Base-by-base conservation (phyloP, 2,888 invertebrate genomes). In the Panorpa germanica region DNA sequence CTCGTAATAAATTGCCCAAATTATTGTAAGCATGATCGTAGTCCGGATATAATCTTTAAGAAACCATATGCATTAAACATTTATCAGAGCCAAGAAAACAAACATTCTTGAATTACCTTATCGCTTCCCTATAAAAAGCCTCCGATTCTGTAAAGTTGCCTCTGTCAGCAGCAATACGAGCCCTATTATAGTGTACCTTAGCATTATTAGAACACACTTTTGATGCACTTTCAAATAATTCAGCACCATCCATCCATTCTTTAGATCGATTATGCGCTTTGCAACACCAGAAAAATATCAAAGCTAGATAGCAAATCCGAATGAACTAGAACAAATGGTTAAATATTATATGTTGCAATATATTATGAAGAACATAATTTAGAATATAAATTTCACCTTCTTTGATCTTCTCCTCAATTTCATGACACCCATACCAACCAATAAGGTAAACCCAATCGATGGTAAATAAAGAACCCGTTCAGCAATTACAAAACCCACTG, bases 21-120 rank as follows among this genome's bases (percentile, higher is more conserved):
- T 91, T 91, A 49, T 91, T 91, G 80, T 90, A 77, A 1, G 90
- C 86, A 55, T 86, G 85, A 49, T 85, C 83, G 51, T 88, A 88
- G 25, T 67, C 58, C 3, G 83, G 78, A 56, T 80, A 66, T 35
- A 88, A 55, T 38, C 71, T 71, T n/a, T n/a, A 46, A 37, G 44
- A 40, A 31, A 26, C 35, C 22, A 28, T 33, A 27, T 16, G 22
- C 22, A 34, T 20, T 4, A 14, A 26, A 16, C 10, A 4, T n/a
- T n/a, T 18, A 12, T 13, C 18, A 10, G 18, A 21, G 7, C 4
- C 23, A 10, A 28, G 14, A 17, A 28, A 11, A 19, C 19, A 25
- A 25, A 29, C 25, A 31, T 6, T 17, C 9, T 5, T 17, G 14
- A 35, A 37, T 42, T 53, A 74, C 76, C 63, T 58, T 32, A 88